phyloP scores from a whole-genome alignment of 1,140 invertebrate species.

The Teleopsis dalmanni region DNA sequence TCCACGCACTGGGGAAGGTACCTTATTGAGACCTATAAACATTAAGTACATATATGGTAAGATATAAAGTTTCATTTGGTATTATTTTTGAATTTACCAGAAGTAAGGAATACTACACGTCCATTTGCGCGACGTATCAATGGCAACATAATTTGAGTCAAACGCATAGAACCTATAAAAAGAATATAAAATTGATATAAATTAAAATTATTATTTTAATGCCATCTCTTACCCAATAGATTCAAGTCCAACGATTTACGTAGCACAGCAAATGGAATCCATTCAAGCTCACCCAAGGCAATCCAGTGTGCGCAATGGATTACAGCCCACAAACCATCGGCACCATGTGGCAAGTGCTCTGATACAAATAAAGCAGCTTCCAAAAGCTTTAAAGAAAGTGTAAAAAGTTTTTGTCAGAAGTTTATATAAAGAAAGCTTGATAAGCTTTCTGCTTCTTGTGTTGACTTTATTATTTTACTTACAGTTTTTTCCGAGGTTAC shows the following conservation, averaged over 20 bases:
- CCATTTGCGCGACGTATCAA: conserved; percentile 66
- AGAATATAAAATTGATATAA: not conserved
- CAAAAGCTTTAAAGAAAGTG: conserved; percentile 50
- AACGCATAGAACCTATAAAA: conserved; percentile 53
- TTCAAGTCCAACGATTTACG: conserved; percentile 68
- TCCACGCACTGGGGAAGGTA: conserved; percentile 66
- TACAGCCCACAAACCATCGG: conserved; percentile 76
- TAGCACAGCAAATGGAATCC: conserved; percentile 68
- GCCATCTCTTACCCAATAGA: conserved; percentile 51
- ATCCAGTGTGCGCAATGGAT: conserved; percentile 85
- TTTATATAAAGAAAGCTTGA: not conserved
- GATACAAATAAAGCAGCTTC: conserved; percentile 66
- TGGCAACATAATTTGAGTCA: conserved; percentile 73
- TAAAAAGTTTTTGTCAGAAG: not conserved
- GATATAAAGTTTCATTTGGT: too few species aligned
- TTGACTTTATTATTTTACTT: conserved; percentile 10
- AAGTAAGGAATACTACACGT: conserved; percentile 59
- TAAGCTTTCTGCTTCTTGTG: not conserved
- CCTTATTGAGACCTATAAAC: conserved; percentile 59
- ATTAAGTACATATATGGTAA: too few species aligned
- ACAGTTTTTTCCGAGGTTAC: conserved; percentile 63
- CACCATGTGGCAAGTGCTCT: conserved; percentile 66
- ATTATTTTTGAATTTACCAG: conserved; percentile 46
- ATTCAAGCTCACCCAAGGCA: conserved; percentile 81
- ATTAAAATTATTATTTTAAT: not conserved